phyloP scores from a whole-genome alignment of 1,140 invertebrate genomes.

The Lycorma delicatula region DNA sequence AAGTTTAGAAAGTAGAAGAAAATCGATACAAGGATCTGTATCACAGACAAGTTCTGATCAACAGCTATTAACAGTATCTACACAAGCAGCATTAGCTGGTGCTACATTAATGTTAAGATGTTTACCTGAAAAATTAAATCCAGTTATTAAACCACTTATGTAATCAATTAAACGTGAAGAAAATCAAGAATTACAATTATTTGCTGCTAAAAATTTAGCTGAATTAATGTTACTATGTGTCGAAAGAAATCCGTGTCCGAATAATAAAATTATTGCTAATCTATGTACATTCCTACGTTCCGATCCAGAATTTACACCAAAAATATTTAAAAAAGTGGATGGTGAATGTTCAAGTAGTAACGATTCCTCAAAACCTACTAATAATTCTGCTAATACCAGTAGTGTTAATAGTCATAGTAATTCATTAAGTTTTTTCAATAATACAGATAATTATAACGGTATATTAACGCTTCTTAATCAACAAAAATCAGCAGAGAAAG shows the following conservation, averaged over 20 bases:
- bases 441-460: constrained; percentile 28
- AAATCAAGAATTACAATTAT: constrained; percentile 62
- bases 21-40: constrained; percentile 48
- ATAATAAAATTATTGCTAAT: constrained; percentile 81
- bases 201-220: constrained; percentile 69
- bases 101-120: constrained; percentile 67
- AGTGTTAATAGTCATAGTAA: not conserved
- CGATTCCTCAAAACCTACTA: no score
- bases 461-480: constrained; percentile 37
- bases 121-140: constrained; percentile 82
- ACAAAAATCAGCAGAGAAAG: constrained; percentile 34
- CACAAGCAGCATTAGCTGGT: constrained; percentile 72
- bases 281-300: constrained; percentile 77
- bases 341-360: not conserved
- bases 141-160: constrained; percentile 90
- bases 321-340: constrained; percentile 27
- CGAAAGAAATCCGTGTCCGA: constrained; percentile 65
- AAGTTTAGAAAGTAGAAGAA: constrained; percentile 67
- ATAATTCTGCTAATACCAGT: no score
- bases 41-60: constrained; percentile 33
- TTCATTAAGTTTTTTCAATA: not conserved
- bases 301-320: constrained; percentile 70
- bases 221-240: constrained; percentile 68
- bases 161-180: constrained; percentile 87
- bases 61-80: constrained; percentile 50